Evolutionary conservation across 2,888 invertebrate species (phyloP).

Genomic region (Belgica antarctica): DNA sequence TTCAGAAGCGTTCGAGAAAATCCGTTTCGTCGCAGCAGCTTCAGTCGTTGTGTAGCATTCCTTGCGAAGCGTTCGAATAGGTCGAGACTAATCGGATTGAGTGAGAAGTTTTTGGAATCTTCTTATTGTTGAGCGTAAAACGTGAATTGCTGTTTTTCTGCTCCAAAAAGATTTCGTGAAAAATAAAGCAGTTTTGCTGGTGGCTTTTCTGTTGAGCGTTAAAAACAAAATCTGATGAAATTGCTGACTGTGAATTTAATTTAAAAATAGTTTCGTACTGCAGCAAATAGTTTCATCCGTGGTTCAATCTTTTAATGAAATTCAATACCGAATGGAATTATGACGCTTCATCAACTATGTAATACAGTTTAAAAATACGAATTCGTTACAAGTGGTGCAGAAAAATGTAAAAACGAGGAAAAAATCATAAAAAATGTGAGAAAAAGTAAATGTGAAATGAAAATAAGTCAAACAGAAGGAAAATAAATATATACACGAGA

Average conservation of each 20-base stretch:
- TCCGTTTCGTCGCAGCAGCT: not conserved
- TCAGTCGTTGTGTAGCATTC: conserved; percentile 25
- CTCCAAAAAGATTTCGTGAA: not conserved
- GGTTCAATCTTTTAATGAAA: conserved; percentile 14
- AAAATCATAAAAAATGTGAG: not conserved
- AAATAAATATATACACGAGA: not conserved
- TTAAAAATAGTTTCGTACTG: conserved; percentile 42
- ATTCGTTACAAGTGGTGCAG: not conserved
- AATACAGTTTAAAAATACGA: not conserved
- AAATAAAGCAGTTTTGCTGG: not conserved
- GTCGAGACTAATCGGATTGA: not conserved
- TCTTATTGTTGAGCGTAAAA: conserved; percentile 2
- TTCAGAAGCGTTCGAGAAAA: no score
- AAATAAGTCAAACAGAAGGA: not conserved
- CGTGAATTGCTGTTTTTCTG: conserved; percentile 1
- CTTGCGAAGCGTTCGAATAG: conserved; percentile 16
- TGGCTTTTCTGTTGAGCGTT: not conserved
- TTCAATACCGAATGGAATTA: conserved; percentile 35
- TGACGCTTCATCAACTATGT: not conserved
- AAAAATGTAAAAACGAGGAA: conserved; percentile 12
- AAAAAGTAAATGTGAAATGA: conserved; percentile 20
- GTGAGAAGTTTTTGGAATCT: not conserved
- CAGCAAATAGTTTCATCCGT: conserved; percentile 10
- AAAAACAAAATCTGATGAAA: conserved; percentile 3
- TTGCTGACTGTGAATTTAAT: conserved; percentile 32